Evolutionary conservation across 2,797 vertebrate species (phyloP), one percentile per base, ranked within the genome.

Genomic region (Heliangelus exortis): DNA sequence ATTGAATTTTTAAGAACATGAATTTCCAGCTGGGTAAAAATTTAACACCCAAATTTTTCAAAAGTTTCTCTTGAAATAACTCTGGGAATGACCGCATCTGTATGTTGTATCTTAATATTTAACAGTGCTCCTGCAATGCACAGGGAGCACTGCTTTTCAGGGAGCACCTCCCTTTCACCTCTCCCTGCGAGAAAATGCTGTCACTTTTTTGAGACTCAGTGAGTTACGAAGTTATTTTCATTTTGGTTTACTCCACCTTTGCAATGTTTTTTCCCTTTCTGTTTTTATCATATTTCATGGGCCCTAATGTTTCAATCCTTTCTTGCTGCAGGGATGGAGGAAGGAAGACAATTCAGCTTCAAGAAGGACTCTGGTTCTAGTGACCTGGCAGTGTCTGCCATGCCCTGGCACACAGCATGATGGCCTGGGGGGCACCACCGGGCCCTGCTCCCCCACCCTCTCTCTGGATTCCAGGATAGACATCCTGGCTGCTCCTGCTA

Each of bases 311-410:
- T 93, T 29, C 72, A 81, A 95, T 95, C 79, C 91, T 96, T 89
- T 96, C 87, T 95, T 57, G 28, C 89, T 93, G 47, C 95, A 96
- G 96, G 96, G 78, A 15, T 71, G 92, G 82, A 92, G 82, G 66
- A 92, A 90, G 59, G 80, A 95, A 39, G 87, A 89, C 69, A 53
- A 8, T 71, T 77, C 82, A 69, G 73, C 93, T 80, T 54, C 82
- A 9, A 68, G 94, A 54, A 78, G 69, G 53, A 59, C 66, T 54
- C 59, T 89, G 87, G 21, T 29, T 36, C 55, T 90, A 87, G 73
- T 47, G 88, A 17, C 43, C 12, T 58, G 86, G 72, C 92, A 84
- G 65, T 65, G 90, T 61, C 54, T 31, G 26, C 50, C 2, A 0
- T 62, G 81, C 59, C 59, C 4, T 1, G 8, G 79, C 80, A 9